phyloP scores from a whole-genome alignment of 2,888 invertebrate genomes.

The Ptilodon capucinus region DNA sequence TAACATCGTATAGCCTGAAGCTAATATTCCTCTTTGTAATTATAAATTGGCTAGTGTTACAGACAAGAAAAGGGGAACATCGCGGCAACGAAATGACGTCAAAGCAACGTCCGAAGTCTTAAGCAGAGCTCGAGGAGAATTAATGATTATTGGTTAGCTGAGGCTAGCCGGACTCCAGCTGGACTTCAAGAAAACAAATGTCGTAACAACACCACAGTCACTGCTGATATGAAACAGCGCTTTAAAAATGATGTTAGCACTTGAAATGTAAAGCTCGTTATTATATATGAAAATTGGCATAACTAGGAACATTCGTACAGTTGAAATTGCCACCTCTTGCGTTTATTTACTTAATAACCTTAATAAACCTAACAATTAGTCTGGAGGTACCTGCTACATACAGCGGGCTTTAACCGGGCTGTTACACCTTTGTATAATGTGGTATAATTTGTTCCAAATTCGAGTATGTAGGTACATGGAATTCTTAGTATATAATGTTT shows the following conservation, averaged over 20 bases:
- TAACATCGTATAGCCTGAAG: conserved; percentile 2
- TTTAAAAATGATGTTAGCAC: conserved; percentile 7
- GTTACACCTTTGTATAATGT: not conserved
- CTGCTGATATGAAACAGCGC: conserved; percentile 9
- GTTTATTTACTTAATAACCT: not conserved
- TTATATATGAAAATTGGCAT: not conserved
- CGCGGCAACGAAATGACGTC: conserved; percentile 36
- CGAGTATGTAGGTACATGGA: not conserved
- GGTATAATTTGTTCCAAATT: no score
- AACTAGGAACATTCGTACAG: not conserved
- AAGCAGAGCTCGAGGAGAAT: conserved; percentile 38
- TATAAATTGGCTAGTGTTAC: conserved; percentile 23
- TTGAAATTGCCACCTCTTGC: not conserved
- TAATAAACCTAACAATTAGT: not conserved
- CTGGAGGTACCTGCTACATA: not conserved
- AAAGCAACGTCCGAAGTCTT: conserved; percentile 39
- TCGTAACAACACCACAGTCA: conserved; percentile 6
- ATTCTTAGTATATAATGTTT: no score
- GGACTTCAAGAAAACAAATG: conserved; percentile 25
- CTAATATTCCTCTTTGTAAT: conserved; percentile 18
- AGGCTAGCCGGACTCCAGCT: conserved; percentile 11
- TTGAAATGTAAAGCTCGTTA: not conserved
- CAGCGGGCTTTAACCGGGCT: not conserved
- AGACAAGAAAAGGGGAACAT: conserved; percentile 15
- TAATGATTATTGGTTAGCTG: conserved; percentile 42